Base-by-base conservation (phyloP, 2,797 vertebrate genomes). In the Centroberyx gerrardi region DNA sequence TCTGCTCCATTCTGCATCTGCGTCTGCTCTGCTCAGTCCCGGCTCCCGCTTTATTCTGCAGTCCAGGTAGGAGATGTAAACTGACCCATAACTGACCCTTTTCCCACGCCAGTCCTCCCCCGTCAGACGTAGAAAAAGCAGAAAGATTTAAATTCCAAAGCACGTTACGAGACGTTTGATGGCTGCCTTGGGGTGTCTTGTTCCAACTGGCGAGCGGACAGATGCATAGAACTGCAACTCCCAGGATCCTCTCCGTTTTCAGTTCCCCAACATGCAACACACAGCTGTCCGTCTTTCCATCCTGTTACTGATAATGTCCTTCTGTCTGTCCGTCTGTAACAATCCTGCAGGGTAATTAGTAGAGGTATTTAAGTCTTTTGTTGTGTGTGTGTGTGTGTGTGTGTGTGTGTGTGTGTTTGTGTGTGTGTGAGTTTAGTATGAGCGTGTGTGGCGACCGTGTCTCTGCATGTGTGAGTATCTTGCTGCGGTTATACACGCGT, bases 401-500 rank as follows among this genome's bases (percentile, higher is more conserved):
- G 33, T 54, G 18, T 64, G 28, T 51, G 29, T 64, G 46, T 52
- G 31, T 33, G 46, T 28, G 33, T 28, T 33, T 31, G 22, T 27
- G n/a, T 27, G 28, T 54, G 2, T 15, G 28, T 36, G 4, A n/a
- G 28, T 64, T 74, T 4, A 51, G 48, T 59, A 18, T 46, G 56
- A 33, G 33, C 76, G 68, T 82, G 68, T 83, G 67, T 86, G 62
- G 55, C 72, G 55, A 68, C 62, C 64, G 53, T 77, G 88, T 88
- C 82, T 76, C 38, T 80, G 90, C 97, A 93, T 93, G 95, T 96
- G 80, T 95, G 95, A 65, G 96, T 62, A 46, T 83, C 71, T 81
- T 81, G 81, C 88, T 81, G 80, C 76, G 86, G 96, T 97, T 99
- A 99, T 98, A 99, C 98, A 62, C 98, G 90, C 0, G 98, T 99